Evolutionary conservation across 2,888 invertebrate species (phyloP), one percentile per base, ranked within the genome.

Genomic region (Stenolophus ochropezus): DNA sequence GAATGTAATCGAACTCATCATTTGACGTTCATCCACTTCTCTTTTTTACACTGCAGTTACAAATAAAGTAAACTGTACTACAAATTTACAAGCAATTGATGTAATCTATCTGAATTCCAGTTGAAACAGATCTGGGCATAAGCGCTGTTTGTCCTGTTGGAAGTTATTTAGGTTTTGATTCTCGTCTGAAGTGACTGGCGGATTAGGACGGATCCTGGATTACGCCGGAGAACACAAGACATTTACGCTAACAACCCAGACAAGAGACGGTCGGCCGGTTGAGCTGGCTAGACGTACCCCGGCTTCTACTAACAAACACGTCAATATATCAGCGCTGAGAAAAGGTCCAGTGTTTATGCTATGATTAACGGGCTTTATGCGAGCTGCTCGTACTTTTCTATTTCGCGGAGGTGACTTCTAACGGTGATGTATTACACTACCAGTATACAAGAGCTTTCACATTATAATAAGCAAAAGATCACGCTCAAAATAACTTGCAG

Each of bases 151-250:
- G 58, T 58, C 23, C 58, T 58, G 58, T 23, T 58, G 23, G 23
- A 58, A 58, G 25, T 58, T 58, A 58, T 58, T 58, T 58, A 58
- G 58, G 58, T 58, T 58, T 58, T 58, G 58, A 58, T 58, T 58
- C 23, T n/a, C n/a, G 23, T 23, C 33, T 58, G 23, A 25, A 21
- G 21, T 58, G 58, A n/a, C 25, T 58, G 23, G 18, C 5, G 58
- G 21, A 21, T 58, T 21, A 21, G 58, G 14, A 11, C 23, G 21
- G 4, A 58, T 58, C 58, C 58, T 58, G 25, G 58, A 25, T 58
- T 58, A 58, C 58, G 11, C 23, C 25, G 58, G 21, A 25, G 58
- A 25, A 58, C 23, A 58, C 25, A 58, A 25, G 58, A 58, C 58
- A 58, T 58, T 58, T 58, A 58, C 58, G 58, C 58, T 58, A 58